phyloP scores from a whole-genome alignment of 2,113 vertebrate species.

The Odontesthes bonariensis region DNA sequence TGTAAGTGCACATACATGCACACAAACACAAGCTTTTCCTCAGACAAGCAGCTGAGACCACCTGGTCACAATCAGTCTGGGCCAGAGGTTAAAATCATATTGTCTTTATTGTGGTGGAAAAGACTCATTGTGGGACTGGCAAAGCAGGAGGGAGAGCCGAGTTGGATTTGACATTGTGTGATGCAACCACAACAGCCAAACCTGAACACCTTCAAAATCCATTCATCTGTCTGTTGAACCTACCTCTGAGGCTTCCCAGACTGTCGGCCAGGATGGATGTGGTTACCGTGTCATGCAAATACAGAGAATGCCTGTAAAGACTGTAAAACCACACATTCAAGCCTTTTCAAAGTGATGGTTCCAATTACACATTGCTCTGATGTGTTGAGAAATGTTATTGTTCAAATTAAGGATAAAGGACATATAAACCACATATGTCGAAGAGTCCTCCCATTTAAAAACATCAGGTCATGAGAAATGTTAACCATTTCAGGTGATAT shows the following conservation, averaged over 20 bases:
- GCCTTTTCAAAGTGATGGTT: conserved; percentile 17
- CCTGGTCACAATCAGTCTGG: conserved; percentile 74
- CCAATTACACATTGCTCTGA: conserved; percentile 3
- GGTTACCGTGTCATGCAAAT: conserved; percentile 33
- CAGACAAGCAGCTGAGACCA: conserved; percentile 60
- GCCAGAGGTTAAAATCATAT: conserved; percentile 80
- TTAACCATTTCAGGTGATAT: conserved; percentile 32
- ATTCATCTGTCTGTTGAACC: conserved; percentile 16
- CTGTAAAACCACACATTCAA: conserved; percentile 26
- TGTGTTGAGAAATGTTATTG: conserved; percentile 23
- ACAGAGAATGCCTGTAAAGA: neutral
- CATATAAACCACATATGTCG: conserved; percentile 13
- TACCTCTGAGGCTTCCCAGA: conserved; percentile 7
- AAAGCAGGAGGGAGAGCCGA: conserved; percentile 40
- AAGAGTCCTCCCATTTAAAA: conserved; percentile 18
- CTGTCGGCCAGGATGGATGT: conserved; percentile 14
- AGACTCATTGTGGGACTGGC: conserved; percentile 43
- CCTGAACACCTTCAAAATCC: conserved; percentile 40
- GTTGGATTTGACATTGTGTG: conserved; percentile 33
- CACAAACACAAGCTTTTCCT: conserved; percentile 39
- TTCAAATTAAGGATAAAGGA: neutral
- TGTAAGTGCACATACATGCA: conserved; percentile 34
- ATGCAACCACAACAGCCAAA: conserved; percentile 20
- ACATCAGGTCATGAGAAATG: conserved; percentile 5
- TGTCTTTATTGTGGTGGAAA: conserved; percentile 63